These are phyloP conservation scores for Steatocranus sp. DNA, from an alignment of 2,797 vertebrate species.

Conservation along the genomic window DNA sequence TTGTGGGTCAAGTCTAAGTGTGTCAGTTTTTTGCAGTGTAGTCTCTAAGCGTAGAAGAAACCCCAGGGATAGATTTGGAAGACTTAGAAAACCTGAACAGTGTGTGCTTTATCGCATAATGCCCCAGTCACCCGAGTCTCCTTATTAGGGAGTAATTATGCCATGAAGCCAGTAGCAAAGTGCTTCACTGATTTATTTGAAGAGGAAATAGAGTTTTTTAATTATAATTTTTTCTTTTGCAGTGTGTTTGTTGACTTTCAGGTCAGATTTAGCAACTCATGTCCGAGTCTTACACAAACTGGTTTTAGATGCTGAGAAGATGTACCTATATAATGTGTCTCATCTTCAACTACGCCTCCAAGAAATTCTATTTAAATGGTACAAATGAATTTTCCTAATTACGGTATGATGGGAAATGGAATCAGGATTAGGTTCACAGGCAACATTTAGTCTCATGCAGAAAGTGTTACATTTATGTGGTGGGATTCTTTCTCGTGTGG, in stretches of 20 bases:
- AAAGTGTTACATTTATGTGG: background rate
- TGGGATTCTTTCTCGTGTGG: background rate
- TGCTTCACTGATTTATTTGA: background rate
- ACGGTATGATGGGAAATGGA: background rate
- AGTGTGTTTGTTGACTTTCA: background rate
- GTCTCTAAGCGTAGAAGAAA: background rate
- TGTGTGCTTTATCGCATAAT: background rate
- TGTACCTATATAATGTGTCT: background rate
- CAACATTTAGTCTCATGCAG: background rate
- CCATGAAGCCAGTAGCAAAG: conserved; percentile 3
- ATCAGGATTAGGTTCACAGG: background rate
- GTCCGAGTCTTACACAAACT: background rate
- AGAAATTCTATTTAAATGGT: background rate
- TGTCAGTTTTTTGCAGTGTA: background rate
- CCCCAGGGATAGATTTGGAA: background rate
- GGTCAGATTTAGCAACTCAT: background rate
- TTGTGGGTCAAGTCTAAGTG: background rate
- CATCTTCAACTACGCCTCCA: background rate
- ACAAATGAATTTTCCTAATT: background rate
- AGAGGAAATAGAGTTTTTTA: background rate
- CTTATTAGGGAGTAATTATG: conserved; percentile 38
- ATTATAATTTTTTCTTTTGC: background rate
- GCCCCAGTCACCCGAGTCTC: background rate
- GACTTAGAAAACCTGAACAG: background rate
- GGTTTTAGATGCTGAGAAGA: background rate